Base-by-base conservation (phyloP, 2,113 vertebrate species). In the Capreolus pygargus region DNA sequence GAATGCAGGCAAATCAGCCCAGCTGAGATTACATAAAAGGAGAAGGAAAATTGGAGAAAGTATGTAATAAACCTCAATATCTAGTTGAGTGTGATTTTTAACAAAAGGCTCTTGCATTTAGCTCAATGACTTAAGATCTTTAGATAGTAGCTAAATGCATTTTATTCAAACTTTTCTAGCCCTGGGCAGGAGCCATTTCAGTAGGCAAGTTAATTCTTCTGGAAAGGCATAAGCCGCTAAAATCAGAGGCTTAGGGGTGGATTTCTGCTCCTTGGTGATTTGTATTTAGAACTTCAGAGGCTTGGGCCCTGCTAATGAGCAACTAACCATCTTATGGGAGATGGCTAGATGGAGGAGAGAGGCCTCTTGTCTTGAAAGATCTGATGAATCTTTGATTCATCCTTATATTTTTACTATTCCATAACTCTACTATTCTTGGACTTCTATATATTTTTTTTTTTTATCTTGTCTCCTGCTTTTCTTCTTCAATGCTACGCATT, bases 71-170 rank as follows among this genome's bases (percentile, higher is more conserved):
- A 96, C 89, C 76, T 95, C 95, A 81, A 70, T 97, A 92, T 97
- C 52, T 83, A 85, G 91, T 97, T 94, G 89, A 97, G 79, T 97
- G 57, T 95, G 97, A 97, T 98, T 98, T 98, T 98, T 97, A 97
- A 98, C 97, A 97, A 97, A 98, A 98, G 96, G 0, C 81, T 89
- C 60, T 92, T 97, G 92, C 96, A 96, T 98, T 98, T 97, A 96
- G 96, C 96, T 97, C 89, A 95, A 2, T 95, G 95, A 96, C 96
- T 98, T 92, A 70, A 97, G 97, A 98, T 98, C 84, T 93, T 97
- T 93, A 89, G 97, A 96, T 97, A 95, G 96, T 21, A 95, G 84
- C 83, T 93, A 97, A 98, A 95, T 96, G 76, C 89, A 92, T 97
- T 97, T 97, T 97, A 89, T 97, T 97, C 93, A 97, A 33, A 95